These are phyloP conservation scores for Ichneumon xanthorius DNA, from an alignment of 2,888 invertebrate species.

Conservation along the genomic window DNA sequence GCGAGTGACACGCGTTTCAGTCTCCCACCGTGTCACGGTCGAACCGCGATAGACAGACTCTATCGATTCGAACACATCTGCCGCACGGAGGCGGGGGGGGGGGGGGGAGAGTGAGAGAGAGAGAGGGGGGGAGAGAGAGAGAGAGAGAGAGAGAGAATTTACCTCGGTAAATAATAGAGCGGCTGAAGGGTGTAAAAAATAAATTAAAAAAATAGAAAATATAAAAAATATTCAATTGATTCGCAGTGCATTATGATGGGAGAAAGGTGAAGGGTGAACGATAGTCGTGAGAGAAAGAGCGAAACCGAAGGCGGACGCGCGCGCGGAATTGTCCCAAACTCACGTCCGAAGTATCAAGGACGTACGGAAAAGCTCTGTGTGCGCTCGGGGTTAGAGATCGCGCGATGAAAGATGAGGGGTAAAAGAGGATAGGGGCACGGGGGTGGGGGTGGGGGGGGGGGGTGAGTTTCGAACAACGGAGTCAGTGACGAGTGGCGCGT, in stretches of 20 bases:
- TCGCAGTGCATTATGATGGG: slow-evolving; percentile 57
- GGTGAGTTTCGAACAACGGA: slow-evolving; percentile 78
- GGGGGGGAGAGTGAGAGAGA: neutral
- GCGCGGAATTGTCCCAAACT: slow-evolving; percentile 63
- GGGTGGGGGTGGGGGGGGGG: slow-evolving; percentile 37
- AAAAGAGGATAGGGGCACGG: slow-evolving; percentile 49
- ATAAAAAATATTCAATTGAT: slow-evolving; percentile 52
- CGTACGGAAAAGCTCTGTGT: slow-evolving; percentile 28
- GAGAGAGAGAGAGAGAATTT: slow-evolving; percentile 24
- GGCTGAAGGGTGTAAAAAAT: neutral
- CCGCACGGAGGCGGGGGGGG: too few species aligned
- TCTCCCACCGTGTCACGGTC: slow-evolving; percentile 56
- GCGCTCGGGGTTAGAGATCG: slow-evolving; percentile 44
- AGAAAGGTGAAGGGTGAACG: slow-evolving; percentile 56
- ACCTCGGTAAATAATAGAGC: slow-evolving; percentile 55
- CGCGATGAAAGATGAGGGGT: slow-evolving; percentile 31
- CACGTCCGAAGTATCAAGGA: slow-evolving; percentile 58
- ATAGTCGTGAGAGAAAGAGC: slow-evolving; percentile 22
- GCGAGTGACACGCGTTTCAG: neutral
- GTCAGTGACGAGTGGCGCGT: slow-evolving; percentile 76
- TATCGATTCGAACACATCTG: slow-evolving; percentile 57
- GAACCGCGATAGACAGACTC: slow-evolving; percentile 57
- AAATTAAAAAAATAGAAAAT: neutral
- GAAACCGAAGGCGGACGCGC: slow-evolving; percentile 39
- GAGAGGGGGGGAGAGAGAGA: neutral